A percentile compares a stretch with the other conserved stretches of the same genome.
Conservation (phyloP, 2,888 invertebrate species). For the Andrena flavipes region DNA sequence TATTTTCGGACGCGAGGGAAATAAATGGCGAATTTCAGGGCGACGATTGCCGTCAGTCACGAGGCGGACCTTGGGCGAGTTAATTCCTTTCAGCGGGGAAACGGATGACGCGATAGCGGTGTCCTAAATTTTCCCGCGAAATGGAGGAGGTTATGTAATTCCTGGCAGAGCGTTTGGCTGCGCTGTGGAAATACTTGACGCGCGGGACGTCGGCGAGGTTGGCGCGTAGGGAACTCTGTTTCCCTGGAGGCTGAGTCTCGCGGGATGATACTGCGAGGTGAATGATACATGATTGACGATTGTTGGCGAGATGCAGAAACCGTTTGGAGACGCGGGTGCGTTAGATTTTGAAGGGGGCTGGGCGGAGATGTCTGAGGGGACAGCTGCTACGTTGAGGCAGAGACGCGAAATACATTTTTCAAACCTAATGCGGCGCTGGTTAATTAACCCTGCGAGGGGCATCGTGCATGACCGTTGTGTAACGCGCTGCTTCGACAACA, state of each 20-base stretch:
- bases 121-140: constrained; percentile 15
- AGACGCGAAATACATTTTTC: constrained; percentile 8
- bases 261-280: too few relatives aligned
- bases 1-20: constrained; percentile 12
- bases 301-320: too few relatives aligned
- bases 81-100: constrained; percentile 23
- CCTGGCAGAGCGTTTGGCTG: neutral
- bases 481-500: constrained; percentile 38
- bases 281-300: too few relatives aligned
- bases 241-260: neutral
- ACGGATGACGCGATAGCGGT: neutral
- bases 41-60: constrained; percentile 16
- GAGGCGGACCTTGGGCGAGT: constrained; percentile 28
- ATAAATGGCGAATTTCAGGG: constrained; percentile 18
- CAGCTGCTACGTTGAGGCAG: too few relatives aligned
- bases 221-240: neutral
- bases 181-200: neutral
- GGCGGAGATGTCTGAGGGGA: too few relatives aligned
- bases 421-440: neutral
- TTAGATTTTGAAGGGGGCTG: too few relatives aligned
- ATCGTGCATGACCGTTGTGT: constrained; percentile 27
- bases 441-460: constrained; percentile 2
- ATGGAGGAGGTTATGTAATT: constrained; percentile 30
- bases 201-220: neutral
- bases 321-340: too few relatives aligned